A percentile compares a stretch with the other conserved stretches of the same genome.
These are phyloP conservation scores for Aselliscus stoliczkanus DNA, from an alignment of 2,797 vertebrate genomes.

Conservation along the genomic window DNA sequence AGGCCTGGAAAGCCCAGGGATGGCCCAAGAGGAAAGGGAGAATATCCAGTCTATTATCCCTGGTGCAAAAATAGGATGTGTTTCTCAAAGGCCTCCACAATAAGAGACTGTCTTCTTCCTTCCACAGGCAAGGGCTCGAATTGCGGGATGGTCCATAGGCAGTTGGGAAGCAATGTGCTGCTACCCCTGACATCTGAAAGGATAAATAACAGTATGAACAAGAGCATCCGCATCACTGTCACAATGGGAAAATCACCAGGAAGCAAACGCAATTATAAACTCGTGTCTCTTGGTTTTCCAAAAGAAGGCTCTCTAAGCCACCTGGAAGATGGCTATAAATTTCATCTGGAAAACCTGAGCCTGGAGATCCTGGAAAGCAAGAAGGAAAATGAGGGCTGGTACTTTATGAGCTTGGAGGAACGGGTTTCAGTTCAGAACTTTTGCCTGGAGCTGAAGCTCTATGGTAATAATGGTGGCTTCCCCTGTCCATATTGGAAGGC, in stretches of 20 bases:
- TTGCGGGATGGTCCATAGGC: background rate
- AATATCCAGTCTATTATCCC: background rate
- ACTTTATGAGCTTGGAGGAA: slow-evolving; percentile 52
- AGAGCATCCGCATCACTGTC: slow-evolving; percentile 51
- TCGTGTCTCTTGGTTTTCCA: background rate
- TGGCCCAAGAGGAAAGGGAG: background rate
- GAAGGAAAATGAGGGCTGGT: slow-evolving; percentile 56
- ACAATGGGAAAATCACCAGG: background rate
- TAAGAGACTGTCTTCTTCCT: background rate
- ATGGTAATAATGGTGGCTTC: slow-evolving; percentile 60
- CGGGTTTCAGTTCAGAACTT: slow-evolving; percentile 21
- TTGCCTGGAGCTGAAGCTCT: slow-evolving; percentile 63
- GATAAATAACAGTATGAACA: slow-evolving; percentile 14
- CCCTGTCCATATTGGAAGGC: background rate
- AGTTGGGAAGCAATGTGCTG: slow-evolving; percentile 7
- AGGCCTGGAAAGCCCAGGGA: background rate
- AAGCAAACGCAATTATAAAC: slow-evolving; percentile 22
- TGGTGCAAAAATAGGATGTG: background rate
- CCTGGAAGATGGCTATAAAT: slow-evolving; percentile 24
- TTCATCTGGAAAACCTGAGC: slow-evolving; percentile 45
- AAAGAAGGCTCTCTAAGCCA: background rate
- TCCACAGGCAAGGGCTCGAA: slow-evolving; percentile 15
- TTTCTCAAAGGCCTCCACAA: background rate
- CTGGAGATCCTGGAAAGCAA: slow-evolving; percentile 43
- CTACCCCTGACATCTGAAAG: slow-evolving; percentile 19